Percentiles rank a stretch among this genome's conserved stretches.
Evolutionary conservation across 2,888 invertebrate genomes (phyloP).

Genomic region (Tenodera sinensis): DNA sequence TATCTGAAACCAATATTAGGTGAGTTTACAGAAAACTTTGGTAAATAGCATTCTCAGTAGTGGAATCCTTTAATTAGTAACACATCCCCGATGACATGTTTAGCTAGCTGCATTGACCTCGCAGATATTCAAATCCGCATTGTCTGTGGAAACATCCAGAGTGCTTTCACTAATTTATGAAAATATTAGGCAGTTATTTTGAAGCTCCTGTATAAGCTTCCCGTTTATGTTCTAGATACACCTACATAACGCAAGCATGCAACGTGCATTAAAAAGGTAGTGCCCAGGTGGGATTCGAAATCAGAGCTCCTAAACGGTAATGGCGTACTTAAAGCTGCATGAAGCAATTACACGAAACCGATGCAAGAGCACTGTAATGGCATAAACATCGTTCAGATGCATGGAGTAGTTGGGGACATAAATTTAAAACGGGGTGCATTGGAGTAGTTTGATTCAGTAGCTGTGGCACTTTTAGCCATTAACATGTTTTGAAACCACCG

Average conservation of each 20-base stretch:
- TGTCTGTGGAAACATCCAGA: neutral
- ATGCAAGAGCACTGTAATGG: neutral
- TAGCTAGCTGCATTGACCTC: too few species aligned
- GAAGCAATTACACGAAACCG: neutral
- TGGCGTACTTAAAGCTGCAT: neutral
- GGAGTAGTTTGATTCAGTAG: neutral
- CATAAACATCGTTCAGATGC: too few species aligned
- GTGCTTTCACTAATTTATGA: neutral
- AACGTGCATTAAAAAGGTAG: neutral
- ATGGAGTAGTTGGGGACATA: neutral
- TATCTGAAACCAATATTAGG: too few species aligned
- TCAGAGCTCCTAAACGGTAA: neutral
- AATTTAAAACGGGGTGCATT: neutral
- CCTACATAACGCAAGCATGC: neutral
- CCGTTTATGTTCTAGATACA: neutral
- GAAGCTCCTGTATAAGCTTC: neutral
- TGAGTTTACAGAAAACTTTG: too few species aligned
- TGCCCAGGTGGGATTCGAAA: neutral
- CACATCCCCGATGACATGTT: too few species aligned
- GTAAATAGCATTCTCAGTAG: too few species aligned
- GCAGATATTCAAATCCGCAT: too few species aligned
- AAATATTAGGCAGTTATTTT: neutral
- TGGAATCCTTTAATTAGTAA: too few species aligned
- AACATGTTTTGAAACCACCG: slow-evolving; percentile 1
- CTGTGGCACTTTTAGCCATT: neutral